Evolutionary conservation across 2,797 vertebrate species (phyloP).

Genomic region (Rhinichthys osculus): DNA sequence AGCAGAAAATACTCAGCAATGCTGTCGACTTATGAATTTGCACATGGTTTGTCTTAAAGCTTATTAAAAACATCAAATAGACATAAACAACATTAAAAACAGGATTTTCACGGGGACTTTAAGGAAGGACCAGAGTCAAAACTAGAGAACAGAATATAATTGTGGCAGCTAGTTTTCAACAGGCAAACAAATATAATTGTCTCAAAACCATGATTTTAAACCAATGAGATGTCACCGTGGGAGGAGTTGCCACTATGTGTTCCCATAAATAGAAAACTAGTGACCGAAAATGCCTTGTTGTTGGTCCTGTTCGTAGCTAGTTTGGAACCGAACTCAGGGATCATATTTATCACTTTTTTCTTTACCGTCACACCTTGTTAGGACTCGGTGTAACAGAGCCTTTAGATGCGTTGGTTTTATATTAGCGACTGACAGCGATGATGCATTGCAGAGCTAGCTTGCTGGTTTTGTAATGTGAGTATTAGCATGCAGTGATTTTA

Average conservation of each 20-base stretch:
- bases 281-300: background rate
- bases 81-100: too few relatives aligned
- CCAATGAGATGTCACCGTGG: background rate
- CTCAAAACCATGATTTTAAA: background rate
- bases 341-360: background rate
- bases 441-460: slow-evolving; percentile 5
- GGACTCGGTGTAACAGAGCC: background rate
- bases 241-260: background rate
- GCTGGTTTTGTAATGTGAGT: slow-evolving; percentile 4
- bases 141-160: background rate
- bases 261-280: background rate
- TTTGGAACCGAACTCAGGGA: background rate
- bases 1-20: too few relatives aligned
- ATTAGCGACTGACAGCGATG: slow-evolving; percentile 5
- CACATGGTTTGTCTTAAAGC: too few relatives aligned
- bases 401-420: slow-evolving; percentile 20
- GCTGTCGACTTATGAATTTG: too few relatives aligned
- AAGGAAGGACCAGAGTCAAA: background rate
- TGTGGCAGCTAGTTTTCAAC: background rate
- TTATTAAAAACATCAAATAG: too few relatives aligned
- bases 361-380: background rate
- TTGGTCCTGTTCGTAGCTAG: background rate
- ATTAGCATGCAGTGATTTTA: slow-evolving; percentile 20
- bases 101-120: too few relatives aligned
- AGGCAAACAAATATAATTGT: too few relatives aligned